Base-by-base conservation (phyloP, 1,140 invertebrate genomes). In the Calephelis virginiensis region DNA sequence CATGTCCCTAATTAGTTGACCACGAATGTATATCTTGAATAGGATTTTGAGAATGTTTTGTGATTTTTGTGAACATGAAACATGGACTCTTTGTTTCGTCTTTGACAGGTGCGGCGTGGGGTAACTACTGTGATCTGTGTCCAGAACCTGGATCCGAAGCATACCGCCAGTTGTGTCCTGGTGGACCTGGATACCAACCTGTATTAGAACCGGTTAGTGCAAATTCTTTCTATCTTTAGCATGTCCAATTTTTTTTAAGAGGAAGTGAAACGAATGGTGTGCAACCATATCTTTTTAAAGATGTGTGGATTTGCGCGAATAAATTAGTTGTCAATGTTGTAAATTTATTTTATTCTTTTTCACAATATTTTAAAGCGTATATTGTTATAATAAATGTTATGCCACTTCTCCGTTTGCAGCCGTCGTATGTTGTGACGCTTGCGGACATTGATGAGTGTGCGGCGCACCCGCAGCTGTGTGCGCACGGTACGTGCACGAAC, bases 401-500 rank as follows among this genome's bases (percentile, higher is more conserved):
- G 28, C 5, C 28, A 28, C 28, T 28, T 28, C 28, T 28, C 28
- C 14, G 6, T 37, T 37, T 64, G 1, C 65, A 85, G 87, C 86
- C 86, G 12, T 88, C 85, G 9, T 89, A 90, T 73, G 86, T 95
- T 93, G 94, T 96, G 14, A 94, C 96, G 59, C 80, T 96, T 11
- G 96, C 96, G 76, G 96, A 96, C 77, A 96, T 96, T 61, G 95
- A 98, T 83, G 97, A 98, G 90, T 98, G 97, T 88, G 92, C 93
- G 48, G 95, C 97, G 74, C 94, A 97, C 83, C 93, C 94, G 71
- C 93, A 94, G 76, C 91, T 98, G 64, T 97, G 95, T 85, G 92
- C 93, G 67, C 96, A 97, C 86, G 97, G 97, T 6, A 95, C 97
- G 66, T 98, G 97, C 82, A 96, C 96, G 40, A 97, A 98, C 86